phyloP scores from a whole-genome alignment of 2,797 vertebrate species.

The Malacoraja senta region DNA sequence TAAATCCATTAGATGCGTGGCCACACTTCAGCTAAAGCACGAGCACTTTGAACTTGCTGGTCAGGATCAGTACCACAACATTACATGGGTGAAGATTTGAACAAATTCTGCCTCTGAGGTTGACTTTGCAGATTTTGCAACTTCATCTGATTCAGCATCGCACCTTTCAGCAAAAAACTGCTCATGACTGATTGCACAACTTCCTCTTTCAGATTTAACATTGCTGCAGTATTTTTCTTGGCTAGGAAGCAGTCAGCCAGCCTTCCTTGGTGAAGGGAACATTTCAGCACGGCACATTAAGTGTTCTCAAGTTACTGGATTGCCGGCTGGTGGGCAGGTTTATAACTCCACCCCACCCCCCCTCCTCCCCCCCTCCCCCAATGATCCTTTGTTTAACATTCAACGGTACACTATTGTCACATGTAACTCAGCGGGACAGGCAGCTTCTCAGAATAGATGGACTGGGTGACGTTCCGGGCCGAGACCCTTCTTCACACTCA shows the following conservation, averaged over 20 bases:
- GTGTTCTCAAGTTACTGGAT: too few relatives aligned
- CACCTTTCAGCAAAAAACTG: not conserved
- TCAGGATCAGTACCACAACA: not conserved
- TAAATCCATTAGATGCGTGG: not conserved
- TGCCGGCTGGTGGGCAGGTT: too few relatives aligned
- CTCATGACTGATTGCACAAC: not conserved
- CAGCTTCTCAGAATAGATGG: too few relatives aligned
- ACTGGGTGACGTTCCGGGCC: too few relatives aligned
- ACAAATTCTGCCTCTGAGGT: not conserved
- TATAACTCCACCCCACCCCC: too few relatives aligned
- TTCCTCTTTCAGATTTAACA: not conserved
- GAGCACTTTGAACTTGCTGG: not conserved
- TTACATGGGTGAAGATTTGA: not conserved
- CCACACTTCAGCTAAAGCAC: not conserved
- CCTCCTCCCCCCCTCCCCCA: too few relatives aligned
- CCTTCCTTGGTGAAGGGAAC: not conserved
- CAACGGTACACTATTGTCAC: too few relatives aligned
- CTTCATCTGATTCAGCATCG: not conserved
- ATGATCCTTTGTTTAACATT: too few relatives aligned
- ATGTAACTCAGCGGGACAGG: too few relatives aligned
- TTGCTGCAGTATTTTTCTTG: not conserved
- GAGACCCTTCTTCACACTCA: too few relatives aligned
- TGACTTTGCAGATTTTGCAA: not conserved
- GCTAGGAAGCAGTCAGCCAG: not conserved
- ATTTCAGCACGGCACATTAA: too few relatives aligned